Base-by-base conservation (phyloP, 1,140 invertebrate species). In the Chironomus striatipennis region DNA sequence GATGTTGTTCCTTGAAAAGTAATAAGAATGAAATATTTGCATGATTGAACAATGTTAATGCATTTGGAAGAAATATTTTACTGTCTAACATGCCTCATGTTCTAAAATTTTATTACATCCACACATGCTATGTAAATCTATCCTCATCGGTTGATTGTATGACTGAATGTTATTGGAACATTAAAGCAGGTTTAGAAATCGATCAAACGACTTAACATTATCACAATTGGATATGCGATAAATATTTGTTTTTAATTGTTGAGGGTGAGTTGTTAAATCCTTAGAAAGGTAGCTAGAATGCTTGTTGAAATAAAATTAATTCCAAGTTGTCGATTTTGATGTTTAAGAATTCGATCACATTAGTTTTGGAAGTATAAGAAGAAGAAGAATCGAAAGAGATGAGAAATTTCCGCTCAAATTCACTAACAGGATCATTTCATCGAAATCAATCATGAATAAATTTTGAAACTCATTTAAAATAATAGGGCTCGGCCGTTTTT, bases 31-130 rank as follows among this genome's bases (percentile, higher is more conserved):
- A 70, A 57, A 70, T 70, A 70, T 70, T 70, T 70, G 65, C 65
- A 70, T 70, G 17, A 70, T 70, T 70, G 65, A 70, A 10, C 65
- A 70, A 70, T 70, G 65, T 70, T 70, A 70, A 70, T 70, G 65
- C 65, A 18, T 70, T 70, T 70, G 17, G 65, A 70, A 70, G 10
- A 70, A 20, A 70, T 70, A 70, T 18, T 70, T 70, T 70, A 20
- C 65, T 70, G 65, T 17, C n/a, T 21, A 18, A 70, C 65, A 70
- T 70, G 20, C 20, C n/a, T 9, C 17, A 70, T 21, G 65, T 57
- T 57, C 47, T 57, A 57, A 57, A n/a, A 70, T 70, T 57, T 57
- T 70, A 70, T 70, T 70, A 70, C 65, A 20, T 70, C 17, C 18
- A 70, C 65, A 70, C 65, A 70, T 70, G 65, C 65, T 70, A 70